Percentiles rank a stretch among this genome's conserved stretches.
Evolutionary conservation across 2,113 vertebrate species (phyloP).

Genomic region (Atractosteus spatula): DNA sequence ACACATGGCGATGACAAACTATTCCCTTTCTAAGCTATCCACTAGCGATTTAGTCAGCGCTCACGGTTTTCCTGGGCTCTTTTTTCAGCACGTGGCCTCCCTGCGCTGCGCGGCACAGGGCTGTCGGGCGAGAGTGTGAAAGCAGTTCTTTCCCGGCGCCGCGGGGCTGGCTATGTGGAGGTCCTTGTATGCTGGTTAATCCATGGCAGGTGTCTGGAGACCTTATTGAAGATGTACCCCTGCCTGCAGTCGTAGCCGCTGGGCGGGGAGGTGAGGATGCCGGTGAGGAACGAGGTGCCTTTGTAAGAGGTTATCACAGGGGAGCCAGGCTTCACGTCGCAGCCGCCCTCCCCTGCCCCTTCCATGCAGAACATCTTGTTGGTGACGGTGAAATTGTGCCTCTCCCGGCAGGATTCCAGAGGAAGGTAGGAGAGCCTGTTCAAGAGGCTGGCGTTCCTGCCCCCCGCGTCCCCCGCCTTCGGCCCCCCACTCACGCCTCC

Average conservation of each 20-base stretch:
- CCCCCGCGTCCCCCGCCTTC: slow-evolving; percentile 17
- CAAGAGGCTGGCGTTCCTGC: not conserved
- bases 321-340: slow-evolving; percentile 57
- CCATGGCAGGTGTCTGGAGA: slow-evolving; percentile 79
- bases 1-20: too few relatives aligned
- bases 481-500: slow-evolving; percentile 49
- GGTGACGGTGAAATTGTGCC: slow-evolving; percentile 65
- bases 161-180: too few relatives aligned
- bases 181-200: slow-evolving; percentile 36
- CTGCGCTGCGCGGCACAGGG: too few relatives aligned
- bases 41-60: too few relatives aligned
- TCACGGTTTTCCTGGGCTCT: too few relatives aligned
- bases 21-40: too few relatives aligned
- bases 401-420: slow-evolving; percentile 60
- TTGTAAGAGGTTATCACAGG: slow-evolving; percentile 62
- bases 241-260: slow-evolving; percentile 24
- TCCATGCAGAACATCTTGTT: slow-evolving; percentile 83
- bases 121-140: too few relatives aligned
- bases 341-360: rapidly evolving
- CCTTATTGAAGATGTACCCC: slow-evolving; percentile 71
- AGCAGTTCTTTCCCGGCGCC: too few relatives aligned
- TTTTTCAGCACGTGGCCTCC: too few relatives aligned
- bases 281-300: slow-evolving; percentile 79
- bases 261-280: slow-evolving; percentile 59
- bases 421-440: slow-evolving; percentile 50